Evolutionary conservation across 2,888 invertebrate genomes (phyloP), one percentile per base, ranked within the genome.

Genomic region (Mimachlamys varia): DNA sequence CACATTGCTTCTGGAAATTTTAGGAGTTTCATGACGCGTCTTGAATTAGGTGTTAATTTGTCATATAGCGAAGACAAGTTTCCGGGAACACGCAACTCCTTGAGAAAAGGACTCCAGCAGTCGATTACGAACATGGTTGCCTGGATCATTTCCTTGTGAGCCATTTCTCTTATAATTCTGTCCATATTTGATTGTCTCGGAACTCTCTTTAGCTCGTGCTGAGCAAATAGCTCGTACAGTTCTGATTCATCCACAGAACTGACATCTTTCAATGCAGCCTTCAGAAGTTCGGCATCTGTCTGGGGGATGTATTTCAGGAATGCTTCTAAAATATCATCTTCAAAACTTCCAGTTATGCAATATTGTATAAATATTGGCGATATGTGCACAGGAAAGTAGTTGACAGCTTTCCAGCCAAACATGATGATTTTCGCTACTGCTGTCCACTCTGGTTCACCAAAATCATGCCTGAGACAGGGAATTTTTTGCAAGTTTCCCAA

Each of bases 111-210:
- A 33, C 89, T 88, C 90, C 88, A 90, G 50, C 92, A 93, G 76
- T 93, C 91, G 44, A 76, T 89, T 17, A 92, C 89, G 88, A 93
- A 93, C 90, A 90, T 92, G 10, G 92, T 87, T 17, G 90, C 44
- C 76, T 92, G 93, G 22, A 93, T 55, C 53, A 92, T 17, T 88
- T 92, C 93, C 76, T 93, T 93, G 27, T 92, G 93, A 10, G 93
- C 92, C 37, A 92, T 92, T 91, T 92, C 92, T 17, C 58, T 27
- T 17, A 92, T 22, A 38, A 91, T 89, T 17, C 89, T 88, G 38
- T 89, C 88, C 88, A 92, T 92, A 58, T 92, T 93, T 19, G 53
- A 33, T 87, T 90, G 88, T 19, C 89, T 91, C 44, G 91, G 92
- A 33, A 89, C 87, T 15, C 89, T 89, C 88, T 88, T 91, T 49